These are phyloP conservation scores for Drosophila sturtevanti DNA, from an alignment of 1,140 invertebrate species.

Conservation along the genomic window DNA sequence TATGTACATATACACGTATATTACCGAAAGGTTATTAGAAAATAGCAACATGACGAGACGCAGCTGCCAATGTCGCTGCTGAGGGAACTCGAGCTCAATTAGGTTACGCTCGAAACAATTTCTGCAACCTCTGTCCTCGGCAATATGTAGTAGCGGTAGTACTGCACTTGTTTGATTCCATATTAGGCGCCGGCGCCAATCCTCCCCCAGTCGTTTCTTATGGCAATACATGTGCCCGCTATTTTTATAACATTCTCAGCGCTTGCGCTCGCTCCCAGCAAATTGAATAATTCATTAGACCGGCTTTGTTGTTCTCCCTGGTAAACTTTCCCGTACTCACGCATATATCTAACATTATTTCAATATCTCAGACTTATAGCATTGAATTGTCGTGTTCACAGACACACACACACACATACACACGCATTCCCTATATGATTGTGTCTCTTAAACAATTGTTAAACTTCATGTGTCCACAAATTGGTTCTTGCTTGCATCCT, in stretches of 20 bases:
- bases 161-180: slow-evolving; percentile 16
- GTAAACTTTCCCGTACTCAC: not conserved
- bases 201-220: not conserved
- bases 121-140: not conserved
- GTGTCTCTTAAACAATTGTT: slow-evolving; percentile 9
- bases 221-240: no score
- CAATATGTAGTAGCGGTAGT: not conserved
- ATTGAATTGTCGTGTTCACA: no score
- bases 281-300: slow-evolving; percentile 15
- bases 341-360: not conserved
- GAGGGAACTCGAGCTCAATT: slow-evolving; percentile 1
- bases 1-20: not conserved
- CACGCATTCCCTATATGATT: not conserved
- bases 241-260: not conserved
- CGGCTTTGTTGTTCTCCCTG: slow-evolving; percentile 6
- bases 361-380: not conserved
- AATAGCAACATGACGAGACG: slow-evolving; percentile 5
- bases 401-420: no score
- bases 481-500: not conserved
- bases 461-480: not conserved
- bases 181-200: not conserved
- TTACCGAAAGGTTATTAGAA: slow-evolving; percentile 3
- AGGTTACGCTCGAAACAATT: slow-evolving; percentile 5
- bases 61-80: slow-evolving; percentile 7
- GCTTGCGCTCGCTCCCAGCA: slow-evolving; percentile 10